Evolutionary conservation across 2,888 invertebrate genomes (phyloP), one percentile per base, ranked within the genome.

Genomic region (Polydesmus complanatus): DNA sequence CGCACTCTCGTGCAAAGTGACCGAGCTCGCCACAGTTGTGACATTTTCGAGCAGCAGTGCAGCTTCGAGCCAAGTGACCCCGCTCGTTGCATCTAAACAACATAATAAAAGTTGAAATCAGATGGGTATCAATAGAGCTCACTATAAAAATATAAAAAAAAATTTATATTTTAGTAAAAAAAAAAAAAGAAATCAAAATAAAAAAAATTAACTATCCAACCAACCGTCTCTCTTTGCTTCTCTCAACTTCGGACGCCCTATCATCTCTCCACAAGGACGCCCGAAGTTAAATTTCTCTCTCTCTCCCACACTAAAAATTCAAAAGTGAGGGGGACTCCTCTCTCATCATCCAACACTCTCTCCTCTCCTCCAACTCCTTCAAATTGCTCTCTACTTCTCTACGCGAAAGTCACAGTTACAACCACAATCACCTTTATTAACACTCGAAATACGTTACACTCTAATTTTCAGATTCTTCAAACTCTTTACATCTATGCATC

Each of bases 1-100:
- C 67, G 61, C 71, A 71, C 58, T 69, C 67, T 27, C 76, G 71
- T 47, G 76, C 73, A 62, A 77, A 67, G 66, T 78, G 77, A 59
- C 77, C 77, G 48, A 69, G 68, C 61, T 74, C 72, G 19, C 75
- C 76, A 67, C 77, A 77, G 63, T 73, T 73, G 70, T 75, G 70
- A 71, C 76, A 76, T 63, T 73, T 70, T 54, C 72, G 70, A n/a
- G n/a, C n/a, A n/a, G n/a, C n/a, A n/a, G n/a, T n/a, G 68, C 76
- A 76, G 64, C 75, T 71, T 21, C 73, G 69, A 57, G 75, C 74
- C 66, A 74, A 70, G 68, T 76, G 75, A 23, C 75, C 76, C 51
- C 69, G 67, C 64, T 72, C 70, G 65, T 73, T 72, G 69, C 76
- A 76, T 65, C 73, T 74, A 69, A 73, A 67, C 49, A 54, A 27